A percentile compares a stretch with the other conserved stretches of the same genome.
These are phyloP conservation scores for Acleris sparsana DNA, from an alignment of 2,888 invertebrate species.

Conservation along the genomic window DNA sequence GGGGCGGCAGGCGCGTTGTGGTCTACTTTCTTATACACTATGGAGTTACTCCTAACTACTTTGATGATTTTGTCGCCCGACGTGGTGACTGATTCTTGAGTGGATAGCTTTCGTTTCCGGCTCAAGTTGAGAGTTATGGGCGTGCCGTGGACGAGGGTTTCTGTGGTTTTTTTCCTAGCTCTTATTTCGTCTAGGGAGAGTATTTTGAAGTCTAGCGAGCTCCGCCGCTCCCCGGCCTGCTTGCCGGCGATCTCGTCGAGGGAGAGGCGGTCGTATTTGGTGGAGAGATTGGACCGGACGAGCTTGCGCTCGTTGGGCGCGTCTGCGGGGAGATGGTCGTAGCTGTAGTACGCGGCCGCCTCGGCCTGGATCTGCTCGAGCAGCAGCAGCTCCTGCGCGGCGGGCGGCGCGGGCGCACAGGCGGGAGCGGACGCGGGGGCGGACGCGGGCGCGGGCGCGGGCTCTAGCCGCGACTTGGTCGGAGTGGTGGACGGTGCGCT, in stretches of 20 bases:
- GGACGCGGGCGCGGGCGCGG: constrained; percentile 78
- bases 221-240: constrained; percentile 52
- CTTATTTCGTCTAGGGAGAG: constrained; percentile 80
- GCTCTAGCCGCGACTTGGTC: constrained; percentile 68
- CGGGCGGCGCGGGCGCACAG: constrained; percentile 60
- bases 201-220: constrained; percentile 72
- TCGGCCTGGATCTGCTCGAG: constrained; percentile 88
- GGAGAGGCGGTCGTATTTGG: constrained; percentile 76
- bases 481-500: constrained; percentile 86
- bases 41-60: constrained; percentile 74
- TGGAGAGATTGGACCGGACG: constrained; percentile 56
- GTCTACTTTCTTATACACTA: constrained; percentile 74
- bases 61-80: constrained; percentile 76
- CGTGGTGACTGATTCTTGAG: constrained; percentile 70
- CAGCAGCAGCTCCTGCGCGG: constrained; percentile 85
- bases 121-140: constrained; percentile 68
- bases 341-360: constrained; percentile 88
- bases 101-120: constrained; percentile 71
- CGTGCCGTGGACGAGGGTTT: constrained; percentile 50
- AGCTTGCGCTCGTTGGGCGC: constrained; percentile 56
- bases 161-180: constrained; percentile 62
- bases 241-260: constrained; percentile 79
- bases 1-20: constrained; percentile 49
- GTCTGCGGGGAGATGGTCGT: constrained; percentile 70
- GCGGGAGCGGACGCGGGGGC: constrained; percentile 83